These are phyloP conservation scores for Leptobrachium leishanense DNA, from an alignment of 2,113 vertebrate species.

Conservation along the genomic window DNA sequence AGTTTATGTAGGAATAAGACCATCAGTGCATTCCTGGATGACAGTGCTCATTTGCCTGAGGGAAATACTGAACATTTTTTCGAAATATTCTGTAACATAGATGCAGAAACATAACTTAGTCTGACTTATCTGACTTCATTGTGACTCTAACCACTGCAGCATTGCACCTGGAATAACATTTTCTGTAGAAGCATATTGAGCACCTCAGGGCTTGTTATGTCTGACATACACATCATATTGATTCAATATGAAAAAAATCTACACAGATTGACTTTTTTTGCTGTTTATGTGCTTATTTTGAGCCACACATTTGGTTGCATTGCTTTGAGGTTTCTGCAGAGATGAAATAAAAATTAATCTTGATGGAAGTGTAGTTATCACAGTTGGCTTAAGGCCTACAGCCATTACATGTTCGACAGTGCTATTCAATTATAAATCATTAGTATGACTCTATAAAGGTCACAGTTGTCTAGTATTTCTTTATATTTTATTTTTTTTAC, in stretches of 20 bases:
- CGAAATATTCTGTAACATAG: background rate
- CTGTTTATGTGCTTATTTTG: background rate
- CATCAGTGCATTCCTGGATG: constrained; percentile 1
- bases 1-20: background rate
- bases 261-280: background rate
- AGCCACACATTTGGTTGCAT: background rate
- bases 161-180: constrained; percentile 8
- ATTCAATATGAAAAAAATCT: constrained; percentile 7
- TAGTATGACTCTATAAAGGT: no score
- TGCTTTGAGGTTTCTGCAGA: no score
- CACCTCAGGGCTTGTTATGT: constrained; percentile 18
- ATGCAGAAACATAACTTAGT: background rate
- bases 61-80: constrained; percentile 6
- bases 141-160: constrained; percentile 2
- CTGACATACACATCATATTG: constrained; percentile 12
- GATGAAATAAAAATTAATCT: no score
- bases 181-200: constrained; percentile 4
- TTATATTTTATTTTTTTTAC: no score
- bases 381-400: no score
- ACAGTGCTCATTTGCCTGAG: background rate
- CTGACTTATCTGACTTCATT: constrained; percentile 4
- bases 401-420: no score
- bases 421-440: no score
- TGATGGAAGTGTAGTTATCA: no score
- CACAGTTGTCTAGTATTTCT: no score